Evolutionary conservation across 2,888 invertebrate genomes (phyloP), one percentile per base, ranked within the genome.

Genomic region (Sisyra terminalis): DNA sequence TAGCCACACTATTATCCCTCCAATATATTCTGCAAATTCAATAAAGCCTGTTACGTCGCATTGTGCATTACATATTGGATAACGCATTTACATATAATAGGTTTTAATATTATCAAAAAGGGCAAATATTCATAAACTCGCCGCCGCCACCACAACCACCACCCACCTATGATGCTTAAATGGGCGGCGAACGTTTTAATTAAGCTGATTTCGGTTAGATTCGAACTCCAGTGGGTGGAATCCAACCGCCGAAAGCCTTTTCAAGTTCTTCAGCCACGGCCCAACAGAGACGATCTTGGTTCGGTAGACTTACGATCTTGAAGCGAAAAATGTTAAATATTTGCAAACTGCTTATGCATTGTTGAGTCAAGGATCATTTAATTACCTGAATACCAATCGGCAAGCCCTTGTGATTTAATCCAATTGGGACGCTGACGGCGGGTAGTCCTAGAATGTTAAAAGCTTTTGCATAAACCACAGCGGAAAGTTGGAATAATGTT

Each of bases 251-350:
- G 13, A 43, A 43, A 14, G 17, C 35, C 18, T 37, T 43, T 37
- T 43, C 43, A 14, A 43, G 18, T 43, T 43, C 38, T 38, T 43
- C 43, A 2, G 43, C 43, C 3, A 43, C 43, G 11, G 43, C 43
- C 16, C 37, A 30, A 14, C 43, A 43, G 5, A 43, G 30, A 15
- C 43, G 13, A 30, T 43, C 43, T 16, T 43, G 43, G 16, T 37
- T 14, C 6, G 43, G 43, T 8, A n/a, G 5, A 32, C 11, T 14
- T 32, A 32, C 14, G 14, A 32, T 32, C 32, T 32, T 13, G 3
- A 9, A 32, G 5, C 4, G 8, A 6, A 7, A 24, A 32, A 32
- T 9, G 14, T 32, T 32, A 13, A 13, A 13, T 5, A 32, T n/a
- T 6, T 32, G n/a, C n/a, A n/a, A n/a, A n/a, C n/a, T n/a, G n/a